Percentiles rank a stretch among this genome's conserved stretches.
Conservation (phyloP, 1,140 invertebrate species). For the Globodera rostochiensis region DNA sequence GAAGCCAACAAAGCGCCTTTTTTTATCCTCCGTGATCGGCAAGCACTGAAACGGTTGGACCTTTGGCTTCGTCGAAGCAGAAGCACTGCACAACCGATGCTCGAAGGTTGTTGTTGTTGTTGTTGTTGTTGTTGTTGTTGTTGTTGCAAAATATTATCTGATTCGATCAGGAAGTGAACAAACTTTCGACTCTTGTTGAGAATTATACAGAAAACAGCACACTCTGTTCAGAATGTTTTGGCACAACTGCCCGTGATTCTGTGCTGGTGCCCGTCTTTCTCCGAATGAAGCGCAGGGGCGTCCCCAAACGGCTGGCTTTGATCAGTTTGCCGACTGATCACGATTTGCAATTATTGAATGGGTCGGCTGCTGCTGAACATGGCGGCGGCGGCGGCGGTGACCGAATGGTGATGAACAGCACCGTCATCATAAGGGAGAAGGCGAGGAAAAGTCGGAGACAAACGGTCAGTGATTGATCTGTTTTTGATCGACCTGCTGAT, state of each 20-base stretch:
- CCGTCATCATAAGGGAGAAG: not conserved
- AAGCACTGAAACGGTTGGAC: slow-evolving; percentile 23
- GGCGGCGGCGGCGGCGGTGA: not conserved
- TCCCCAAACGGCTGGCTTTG: slow-evolving; percentile 36
- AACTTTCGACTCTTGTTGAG: too few species aligned
- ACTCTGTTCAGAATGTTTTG: slow-evolving; percentile 12
- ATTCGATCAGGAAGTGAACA: too few species aligned
- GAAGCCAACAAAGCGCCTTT: not conserved
- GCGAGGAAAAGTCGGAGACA: not conserved
- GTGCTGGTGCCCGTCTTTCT: slow-evolving; percentile 29
- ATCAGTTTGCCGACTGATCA: slow-evolving; percentile 34
- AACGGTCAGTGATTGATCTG: not conserved
- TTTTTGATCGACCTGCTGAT: not conserved
- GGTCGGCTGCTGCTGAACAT: too few species aligned
- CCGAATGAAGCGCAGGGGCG: slow-evolving; percentile 13
- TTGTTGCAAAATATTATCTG: not conserved
- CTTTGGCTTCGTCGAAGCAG: slow-evolving; percentile 7
- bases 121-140: not conserved
- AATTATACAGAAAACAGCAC: too few species aligned
- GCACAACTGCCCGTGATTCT: not conserved
- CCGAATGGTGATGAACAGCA: not conserved
- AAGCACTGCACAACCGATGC: not conserved
- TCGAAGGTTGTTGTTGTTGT: not conserved
- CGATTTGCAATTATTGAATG: slow-evolving; percentile 22
- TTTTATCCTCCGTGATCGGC: slow-evolving; percentile 25